Evolutionary conservation across 2,888 invertebrate species (phyloP).

Genomic region (Drosophila barbarae): DNA sequence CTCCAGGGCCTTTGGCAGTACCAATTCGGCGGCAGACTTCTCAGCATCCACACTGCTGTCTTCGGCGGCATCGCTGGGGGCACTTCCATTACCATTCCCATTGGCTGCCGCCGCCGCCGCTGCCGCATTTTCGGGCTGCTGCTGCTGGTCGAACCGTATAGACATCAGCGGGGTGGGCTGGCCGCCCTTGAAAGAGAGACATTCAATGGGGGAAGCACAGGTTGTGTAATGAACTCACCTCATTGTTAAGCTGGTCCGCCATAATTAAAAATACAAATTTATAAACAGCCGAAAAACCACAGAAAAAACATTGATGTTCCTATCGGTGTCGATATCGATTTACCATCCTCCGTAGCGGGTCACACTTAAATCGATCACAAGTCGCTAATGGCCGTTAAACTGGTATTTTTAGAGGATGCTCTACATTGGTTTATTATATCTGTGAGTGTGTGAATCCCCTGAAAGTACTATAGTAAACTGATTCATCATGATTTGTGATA

Average conservation of each 20-base stretch:
- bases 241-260: constrained; percentile 71
- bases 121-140: constrained; percentile 46
- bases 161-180: constrained; percentile 82
- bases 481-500: not conserved
- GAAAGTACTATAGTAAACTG: not conserved
- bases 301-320: constrained; percentile 1
- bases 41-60: constrained; percentile 77
- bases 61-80: constrained; percentile 74
- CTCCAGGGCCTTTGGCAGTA: constrained; percentile 92
- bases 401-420: not conserved
- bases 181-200: constrained; percentile 47
- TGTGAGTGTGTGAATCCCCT: not conserved
- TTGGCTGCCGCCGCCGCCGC: constrained; percentile 71
- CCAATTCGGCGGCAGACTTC: constrained; percentile 81
- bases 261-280: constrained; percentile 50
- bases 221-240: constrained; percentile 54
- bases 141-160: constrained; percentile 60
- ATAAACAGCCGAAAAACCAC: constrained; percentile 38
- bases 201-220: not conserved
- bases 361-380: constrained; percentile 1
- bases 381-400: too few species aligned
- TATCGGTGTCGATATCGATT: not conserved
- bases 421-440: not conserved
- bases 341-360: not conserved
- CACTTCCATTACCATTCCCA: constrained; percentile 81